phyloP scores from a whole-genome alignment of 2,888 invertebrate species.

The Drosophila imparisetae region DNA sequence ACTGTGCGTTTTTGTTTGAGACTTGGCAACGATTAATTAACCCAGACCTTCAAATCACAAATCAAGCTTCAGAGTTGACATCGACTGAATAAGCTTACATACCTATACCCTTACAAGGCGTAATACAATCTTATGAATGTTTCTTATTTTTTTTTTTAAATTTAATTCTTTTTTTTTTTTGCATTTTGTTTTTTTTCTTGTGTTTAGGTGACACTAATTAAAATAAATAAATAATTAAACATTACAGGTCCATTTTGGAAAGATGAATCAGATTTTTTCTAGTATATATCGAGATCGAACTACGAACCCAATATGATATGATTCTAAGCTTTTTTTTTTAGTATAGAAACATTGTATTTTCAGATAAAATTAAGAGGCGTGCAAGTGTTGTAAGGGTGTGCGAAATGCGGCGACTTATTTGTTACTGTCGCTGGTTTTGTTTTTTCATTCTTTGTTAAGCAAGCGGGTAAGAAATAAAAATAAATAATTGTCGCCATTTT shows the following conservation, averaged over 20 bases:
- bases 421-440: not conserved
- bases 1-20: not conserved
- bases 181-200: not conserved
- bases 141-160: not conserved
- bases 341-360: not conserved
- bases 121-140: not conserved
- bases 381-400: not conserved
- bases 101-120: not conserved
- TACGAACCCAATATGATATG: not conserved
- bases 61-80: conserved; percentile 43
- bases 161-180: not conserved
- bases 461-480: not conserved
- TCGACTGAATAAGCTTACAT: conserved; percentile 4
- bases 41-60: conserved; percentile 70
- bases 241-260: not conserved
- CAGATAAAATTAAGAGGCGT: not conserved
- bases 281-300: not conserved
- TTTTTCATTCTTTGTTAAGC: not conserved
- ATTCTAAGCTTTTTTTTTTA: not conserved
- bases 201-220: not conserved
- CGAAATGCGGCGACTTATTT: not conserved
- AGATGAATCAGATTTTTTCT: not conserved
- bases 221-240: not conserved
- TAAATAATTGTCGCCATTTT: not conserved
- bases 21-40: conserved; percentile 67